These are phyloP conservation scores for Corythornis leucogaster DNA, from an alignment of 2,797 vertebrate species.

Conservation along the genomic window DNA sequence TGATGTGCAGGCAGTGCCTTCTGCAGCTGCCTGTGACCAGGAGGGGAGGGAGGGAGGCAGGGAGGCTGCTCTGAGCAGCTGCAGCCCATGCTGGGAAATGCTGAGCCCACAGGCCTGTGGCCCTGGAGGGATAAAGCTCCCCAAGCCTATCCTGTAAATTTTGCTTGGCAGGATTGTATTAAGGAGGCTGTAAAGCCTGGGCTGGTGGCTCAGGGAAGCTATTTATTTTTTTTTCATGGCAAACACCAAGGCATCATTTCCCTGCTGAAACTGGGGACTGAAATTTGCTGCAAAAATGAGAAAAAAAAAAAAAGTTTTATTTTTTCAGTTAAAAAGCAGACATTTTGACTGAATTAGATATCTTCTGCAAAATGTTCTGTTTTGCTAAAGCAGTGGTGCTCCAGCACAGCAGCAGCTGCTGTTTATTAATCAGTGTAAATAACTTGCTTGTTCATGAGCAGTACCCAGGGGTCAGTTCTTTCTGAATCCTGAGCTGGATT, in stretches of 20 bases:
- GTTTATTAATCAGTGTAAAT: background rate
- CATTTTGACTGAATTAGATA: background rate
- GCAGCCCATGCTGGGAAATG: background rate
- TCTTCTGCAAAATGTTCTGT: background rate
- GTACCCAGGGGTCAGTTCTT: background rate
- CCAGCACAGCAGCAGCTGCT: background rate
- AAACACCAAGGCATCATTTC: background rate
- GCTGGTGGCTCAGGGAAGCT: background rate
- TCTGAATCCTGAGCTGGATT: background rate
- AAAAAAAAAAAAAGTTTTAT: background rate
- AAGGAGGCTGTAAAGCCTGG: background rate
- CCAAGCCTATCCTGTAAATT: rapidly evolving
- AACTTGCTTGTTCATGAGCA: background rate
- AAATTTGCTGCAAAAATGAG: background rate
- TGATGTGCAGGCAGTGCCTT: background rate
- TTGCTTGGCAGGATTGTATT: background rate
- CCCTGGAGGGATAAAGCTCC: background rate
- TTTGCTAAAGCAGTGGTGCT: background rate
- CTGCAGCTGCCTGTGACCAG: background rate
- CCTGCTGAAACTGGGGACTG: background rate
- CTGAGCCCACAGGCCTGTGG: background rate
- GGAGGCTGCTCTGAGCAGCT: background rate
- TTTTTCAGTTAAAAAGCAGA: background rate
- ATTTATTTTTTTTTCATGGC: background rate
- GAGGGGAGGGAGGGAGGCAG: background rate